Base-by-base conservation (phyloP, 2,797 vertebrate species). In the Atherinosoma microstoma region DNA sequence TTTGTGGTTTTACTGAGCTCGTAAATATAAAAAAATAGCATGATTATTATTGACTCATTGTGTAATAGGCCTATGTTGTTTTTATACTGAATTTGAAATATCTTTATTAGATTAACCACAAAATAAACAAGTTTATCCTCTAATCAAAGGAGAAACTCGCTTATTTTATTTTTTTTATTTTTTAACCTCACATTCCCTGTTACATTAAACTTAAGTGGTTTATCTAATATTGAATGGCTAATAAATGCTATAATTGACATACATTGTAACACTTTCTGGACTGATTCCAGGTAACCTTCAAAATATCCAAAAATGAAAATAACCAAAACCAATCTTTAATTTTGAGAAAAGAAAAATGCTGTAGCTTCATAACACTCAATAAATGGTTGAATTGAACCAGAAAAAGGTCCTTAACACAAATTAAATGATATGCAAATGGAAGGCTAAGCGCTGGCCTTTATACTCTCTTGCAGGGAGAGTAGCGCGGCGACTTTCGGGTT, bases 361-460 rank as follows among this genome's bases (percentile, higher is more conserved):
- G 11, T 47, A 49, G 7, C 2, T 9, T 18, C 24, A 35, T 53
- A 10, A 24, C 11, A 53, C 5, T 54, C 11, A 54, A 15, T 6
- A 27, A 54, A 29, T 29, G 54, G 0, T 22, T 42, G 13, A 24
- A 70, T 73, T 63, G 15, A 40, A 35, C 34, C 32, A 32, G 15
- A 12, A 49, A 49, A 27, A 4, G 5, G 8, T 62, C 6, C 29
- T 6, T 54, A 51, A 68, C 53, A 30, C 35, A 24, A 79, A 86
- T 88, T 79, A 88, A 86, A 84, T 72, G 58, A 76, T 75, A 76
- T 84, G 85, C 73, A 81, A 73, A 81, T 69, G 2, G 6, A 1
- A 20, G 29, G 47, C 11, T 24, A 4, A 67, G 66, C 51, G 1
- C 29, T 51, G 72, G 64, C 62, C 71, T 76, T 0, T 24, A 13